These are phyloP conservation scores for Agriopis marginaria DNA, from an alignment of 2,888 invertebrate genomes.

Conservation along the genomic window DNA sequence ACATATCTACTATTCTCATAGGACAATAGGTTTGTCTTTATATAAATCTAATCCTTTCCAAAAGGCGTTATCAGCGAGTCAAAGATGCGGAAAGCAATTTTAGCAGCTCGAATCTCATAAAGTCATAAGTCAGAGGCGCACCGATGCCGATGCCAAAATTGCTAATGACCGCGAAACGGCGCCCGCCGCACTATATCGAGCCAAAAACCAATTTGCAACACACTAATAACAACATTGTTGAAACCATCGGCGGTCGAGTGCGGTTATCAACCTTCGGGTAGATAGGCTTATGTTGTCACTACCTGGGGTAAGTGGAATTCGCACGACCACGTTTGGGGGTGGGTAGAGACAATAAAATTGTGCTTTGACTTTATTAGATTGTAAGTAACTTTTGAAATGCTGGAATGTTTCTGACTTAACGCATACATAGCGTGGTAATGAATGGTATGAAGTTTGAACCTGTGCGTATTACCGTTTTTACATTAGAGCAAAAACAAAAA, in stretches of 20 bases:
- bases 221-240: slow-evolving; percentile 73
- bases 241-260: slow-evolving; percentile 52
- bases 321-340: background rate
- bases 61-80: slow-evolving; percentile 10
- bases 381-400: too few relatives aligned
- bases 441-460: too few relatives aligned
- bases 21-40: too few relatives aligned
- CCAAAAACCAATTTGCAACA: slow-evolving; percentile 83
- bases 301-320: slow-evolving; percentile 9
- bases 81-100: slow-evolving; percentile 47
- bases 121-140: slow-evolving; percentile 73
- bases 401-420: too few relatives aligned
- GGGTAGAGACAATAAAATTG: background rate
- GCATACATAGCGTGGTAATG: too few relatives aligned
- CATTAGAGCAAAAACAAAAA: too few relatives aligned
- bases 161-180: slow-evolving; percentile 80
- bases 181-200: slow-evolving; percentile 74
- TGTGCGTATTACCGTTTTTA: too few relatives aligned
- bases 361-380: too few relatives aligned
- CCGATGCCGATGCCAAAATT: slow-evolving; percentile 81
- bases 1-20: too few relatives aligned
- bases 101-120: slow-evolving; percentile 65
- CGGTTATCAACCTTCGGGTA: slow-evolving; percentile 30
- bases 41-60: background rate
- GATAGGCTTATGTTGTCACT: slow-evolving; percentile 7